A percentile compares a stretch with the other conserved stretches of the same genome.
Conservation (phyloP, 2,797 vertebrate genomes). For the Lagodon rhomboides region DNA sequence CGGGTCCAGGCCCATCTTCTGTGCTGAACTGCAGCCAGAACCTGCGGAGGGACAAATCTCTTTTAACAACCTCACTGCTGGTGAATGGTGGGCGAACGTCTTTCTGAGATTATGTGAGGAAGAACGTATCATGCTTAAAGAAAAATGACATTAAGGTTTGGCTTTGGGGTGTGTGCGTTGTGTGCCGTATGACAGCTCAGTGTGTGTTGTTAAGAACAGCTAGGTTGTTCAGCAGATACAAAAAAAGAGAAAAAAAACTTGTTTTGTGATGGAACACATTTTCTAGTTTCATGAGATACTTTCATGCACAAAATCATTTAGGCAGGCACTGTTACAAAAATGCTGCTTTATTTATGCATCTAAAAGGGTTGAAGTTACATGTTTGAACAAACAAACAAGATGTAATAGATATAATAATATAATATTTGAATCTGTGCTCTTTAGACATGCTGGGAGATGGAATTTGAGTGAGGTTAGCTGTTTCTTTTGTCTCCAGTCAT, state of each 20-base stretch:
- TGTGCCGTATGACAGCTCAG: constrained; percentile 15
- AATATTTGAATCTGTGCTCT: too few relatives aligned
- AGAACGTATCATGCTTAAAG: constrained; percentile 24
- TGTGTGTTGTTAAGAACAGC: constrained; percentile 16
- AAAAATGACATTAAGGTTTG: constrained; percentile 25
- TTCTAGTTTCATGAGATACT: not conserved
- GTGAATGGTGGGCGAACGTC: constrained; percentile 13
- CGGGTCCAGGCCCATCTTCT: constrained; percentile 89
- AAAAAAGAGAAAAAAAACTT: not conserved
- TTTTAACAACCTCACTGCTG: constrained; percentile 34
- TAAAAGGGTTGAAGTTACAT: too few relatives aligned
- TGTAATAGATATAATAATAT: too few relatives aligned
- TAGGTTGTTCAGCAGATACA: constrained; percentile 6
- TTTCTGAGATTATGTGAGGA: constrained; percentile 27
- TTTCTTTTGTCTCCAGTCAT: not conserved
- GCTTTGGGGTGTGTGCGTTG: constrained; percentile 4
- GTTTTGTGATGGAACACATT: not conserved
- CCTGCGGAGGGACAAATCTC: constrained; percentile 78
- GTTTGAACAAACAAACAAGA: too few relatives aligned
- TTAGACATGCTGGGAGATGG: too few relatives aligned
- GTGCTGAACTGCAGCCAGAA: constrained; percentile 95
- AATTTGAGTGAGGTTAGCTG: not conserved
- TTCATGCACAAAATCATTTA: not conserved
- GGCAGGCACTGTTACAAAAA: constrained; percentile 1
- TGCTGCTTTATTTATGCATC: not conserved